Percentiles rank a stretch among this genome's conserved stretches.
Evolutionary conservation across 2,797 vertebrate genomes (phyloP).

Genomic region (Sebastes steindachneri): DNA sequence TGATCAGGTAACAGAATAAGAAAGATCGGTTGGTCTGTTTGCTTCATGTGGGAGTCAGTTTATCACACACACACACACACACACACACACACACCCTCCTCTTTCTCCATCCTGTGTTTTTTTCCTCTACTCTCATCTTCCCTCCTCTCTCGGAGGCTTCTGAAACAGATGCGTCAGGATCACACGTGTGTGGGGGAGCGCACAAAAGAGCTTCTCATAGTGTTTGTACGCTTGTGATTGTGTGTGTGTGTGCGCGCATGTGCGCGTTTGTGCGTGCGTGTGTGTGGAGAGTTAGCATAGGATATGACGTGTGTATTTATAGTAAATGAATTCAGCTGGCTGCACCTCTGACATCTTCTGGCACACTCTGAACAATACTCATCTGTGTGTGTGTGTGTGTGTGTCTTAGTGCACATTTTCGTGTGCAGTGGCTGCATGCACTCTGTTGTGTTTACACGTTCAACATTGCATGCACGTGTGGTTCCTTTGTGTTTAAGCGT

Average conservation of each 20-base stretch:
- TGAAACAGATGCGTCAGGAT: conserved; percentile 58
- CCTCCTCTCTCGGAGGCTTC: background rate
- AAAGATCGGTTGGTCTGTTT: conserved; percentile 4
- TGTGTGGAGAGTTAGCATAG: conserved; percentile 16
- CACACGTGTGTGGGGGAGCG: conserved; percentile 17
- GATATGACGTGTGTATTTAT: conserved; percentile 61
- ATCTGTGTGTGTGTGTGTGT: background rate
- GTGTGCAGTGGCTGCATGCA: background rate
- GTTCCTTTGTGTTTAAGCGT: background rate
- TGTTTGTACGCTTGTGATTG: no score
- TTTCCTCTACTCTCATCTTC: background rate
- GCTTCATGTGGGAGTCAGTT: conserved; percentile 22
- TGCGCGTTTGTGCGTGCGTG: background rate
- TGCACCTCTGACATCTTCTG: conserved; percentile 53
- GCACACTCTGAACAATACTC: conserved; percentile 28
- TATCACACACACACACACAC: background rate
- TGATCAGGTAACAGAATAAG: conserved; percentile 45
- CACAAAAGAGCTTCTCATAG: background rate
- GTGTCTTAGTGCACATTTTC: background rate
- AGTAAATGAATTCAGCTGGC: conserved; percentile 67
- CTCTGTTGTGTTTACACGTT: conserved; percentile 1
- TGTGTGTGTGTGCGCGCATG: background rate
- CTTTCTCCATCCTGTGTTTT: conserved; percentile 21
- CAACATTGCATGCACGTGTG: background rate
- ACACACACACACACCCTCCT: background rate